phyloP scores from a whole-genome alignment of 1,140 invertebrate species.

The Drosophila tsacasi region DNA sequence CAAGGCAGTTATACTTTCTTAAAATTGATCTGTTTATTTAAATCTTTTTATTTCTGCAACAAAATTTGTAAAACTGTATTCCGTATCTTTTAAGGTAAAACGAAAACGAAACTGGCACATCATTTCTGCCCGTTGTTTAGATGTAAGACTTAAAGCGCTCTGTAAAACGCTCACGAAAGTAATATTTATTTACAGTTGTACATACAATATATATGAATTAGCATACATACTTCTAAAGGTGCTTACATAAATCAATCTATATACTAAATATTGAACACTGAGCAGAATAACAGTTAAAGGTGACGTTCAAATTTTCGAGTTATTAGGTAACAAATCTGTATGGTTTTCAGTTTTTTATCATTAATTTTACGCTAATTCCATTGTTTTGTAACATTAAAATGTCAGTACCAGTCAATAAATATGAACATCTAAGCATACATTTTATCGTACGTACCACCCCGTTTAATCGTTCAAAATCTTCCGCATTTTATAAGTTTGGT shows the following conservation, averaged over 20 bases:
- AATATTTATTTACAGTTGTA: conserved; percentile 56
- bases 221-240: conserved; percentile 37
- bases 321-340: conserved; percentile 48
- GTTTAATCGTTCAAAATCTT: conserved; percentile 24
- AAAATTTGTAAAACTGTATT: conserved; percentile 30
- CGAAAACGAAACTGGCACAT: conserved; percentile 27
- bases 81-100: conserved; percentile 23
- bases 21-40: conserved; percentile 49
- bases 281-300: conserved; percentile 53
- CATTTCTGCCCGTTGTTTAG: conserved; percentile 19
- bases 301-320: conserved; percentile 50
- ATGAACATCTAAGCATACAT: conserved; percentile 53
- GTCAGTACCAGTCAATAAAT: conserved; percentile 54
- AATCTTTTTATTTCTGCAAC: conserved; percentile 43
- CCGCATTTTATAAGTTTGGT: conserved; percentile 28
- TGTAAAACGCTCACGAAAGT: conserved; percentile 42
- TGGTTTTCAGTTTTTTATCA: conserved; percentile 31
- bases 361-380: conserved; percentile 43
- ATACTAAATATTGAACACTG: conserved; percentile 56
- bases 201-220: conserved; percentile 46
- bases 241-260: conserved; percentile 50
- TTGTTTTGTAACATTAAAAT: conserved; percentile 51
- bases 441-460: conserved; percentile 31
- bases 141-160: conserved; percentile 35
- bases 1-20: conserved; percentile 8